Evolutionary conservation across 2,888 invertebrate genomes (phyloP), one percentile per base, ranked within the genome.

Genomic region (Trichopoda pennipes): DNA sequence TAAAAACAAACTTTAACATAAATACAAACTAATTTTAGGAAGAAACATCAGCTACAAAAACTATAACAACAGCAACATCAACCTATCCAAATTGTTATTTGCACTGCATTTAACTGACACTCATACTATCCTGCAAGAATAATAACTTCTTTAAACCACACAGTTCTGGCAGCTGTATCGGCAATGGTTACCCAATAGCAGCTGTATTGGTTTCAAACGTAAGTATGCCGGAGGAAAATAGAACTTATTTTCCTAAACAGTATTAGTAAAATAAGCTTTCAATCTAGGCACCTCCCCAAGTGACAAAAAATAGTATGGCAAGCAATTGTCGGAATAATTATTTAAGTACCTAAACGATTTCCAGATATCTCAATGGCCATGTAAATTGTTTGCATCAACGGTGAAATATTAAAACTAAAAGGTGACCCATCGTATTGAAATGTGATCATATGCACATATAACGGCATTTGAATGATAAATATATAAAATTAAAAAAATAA

Each of bases 31-130:
- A 38, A 53, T 19, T 44, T 32, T 21, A 61, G 35, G 56, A 64
- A 60, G 14, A 74, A 35, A 28, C 28, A 28, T 4, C 17, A 64
- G 17, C 10, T 28, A 9, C 51, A 72, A 72, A 14, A 72, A 35
- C 28, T 44, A 16, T 28, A 55, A 16, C 23, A 58, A 12, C 49
- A 58, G 10, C n/a, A 55, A 12, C 19, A 8, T 16, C 17, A 60
- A 42, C 23, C 21, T 23, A 8, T 21, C 47, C 58, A 78, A 72
- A 79, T 53, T 51, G 23, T 78, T 53, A 42, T 61, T 38, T 68
- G 32, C 8, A 61, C 21, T 44, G 47, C 47, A 63, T 47, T 55
- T 21, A 38, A 42, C 32, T 14, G 23, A 63, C 17, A n/a, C 21
- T 35, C 28, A 35, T 14, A 35, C n/a, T 10, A 7, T 17, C 51